Evolutionary conservation across 2,888 invertebrate genomes (phyloP), one percentile per base, ranked within the genome.

Genomic region (Nowickia ferox): DNA sequence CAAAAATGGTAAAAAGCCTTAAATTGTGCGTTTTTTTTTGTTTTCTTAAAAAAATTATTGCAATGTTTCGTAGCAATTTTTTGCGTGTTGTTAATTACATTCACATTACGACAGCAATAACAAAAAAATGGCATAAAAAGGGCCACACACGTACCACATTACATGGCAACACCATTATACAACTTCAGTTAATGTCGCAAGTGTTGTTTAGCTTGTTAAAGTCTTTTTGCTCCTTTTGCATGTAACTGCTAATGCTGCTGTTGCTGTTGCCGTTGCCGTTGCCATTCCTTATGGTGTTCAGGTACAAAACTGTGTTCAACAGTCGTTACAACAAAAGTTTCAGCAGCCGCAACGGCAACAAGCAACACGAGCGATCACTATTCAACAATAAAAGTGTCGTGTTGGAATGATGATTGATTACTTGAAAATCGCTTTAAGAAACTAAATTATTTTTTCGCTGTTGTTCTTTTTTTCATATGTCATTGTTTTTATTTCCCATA

Each of bases 331-430:
- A 74, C 71, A 74, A 74, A 53, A 63, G 63, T 65, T 65, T 74
- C 5, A 66, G 40, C 72, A 86, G 22, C 53, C 53, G 48, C 66
- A 57, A 77, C 59, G 51, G 59, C 78, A 51, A 22, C 68, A 48
- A 19, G 13, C 78, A 69, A 55, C 17, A 30, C 22, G 30, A 42
- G 17, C 61, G 48, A 44, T 11, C 59, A 19, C 11, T 10, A 78
- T 51, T 78, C 44, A 79, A 72, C 87, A 88, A 87, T 88, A 87
- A 88, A 87, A 86, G 87, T 87, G 88, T 88, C 84, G 83, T 78
- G 48, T 69, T 84, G 87, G 86, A 87, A 88, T 88, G 87, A 88
- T 88, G 88, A 88, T 88, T 88, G 88, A 88, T 88, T 84, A 82
- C 87, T 68, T 84, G 72, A 72, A 78, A 72, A 74, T 78, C 66